Base-by-base conservation (phyloP, 2,113 vertebrate species). In the Gracilinanus agilis region DNA sequence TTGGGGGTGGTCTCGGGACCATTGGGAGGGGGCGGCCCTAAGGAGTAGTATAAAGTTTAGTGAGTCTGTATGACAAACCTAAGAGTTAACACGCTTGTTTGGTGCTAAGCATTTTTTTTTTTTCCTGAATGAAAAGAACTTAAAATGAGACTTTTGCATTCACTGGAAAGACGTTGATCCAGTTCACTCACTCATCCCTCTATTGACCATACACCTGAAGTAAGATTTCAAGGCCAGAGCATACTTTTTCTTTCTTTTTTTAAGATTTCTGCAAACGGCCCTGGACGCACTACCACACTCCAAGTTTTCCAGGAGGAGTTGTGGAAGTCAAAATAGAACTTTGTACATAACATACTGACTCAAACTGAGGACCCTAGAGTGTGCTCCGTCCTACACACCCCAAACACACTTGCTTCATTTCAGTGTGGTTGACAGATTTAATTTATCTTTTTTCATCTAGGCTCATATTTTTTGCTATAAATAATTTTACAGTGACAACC, bases 381-480 rank as follows among this genome's bases (percentile, higher is more conserved):
- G 11, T 67, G 11, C 27, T 34, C 58, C 27, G 5, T 34, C 58
- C 11, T 67, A 67, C 29, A 13, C 29, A 13, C 29, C 25, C 27
- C 34, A 29, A 49, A 5, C 49, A 61, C 58, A 67, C 61, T 75
- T 75, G 61, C 19, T n/a, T 27, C 13, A 75, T n/a, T n/a, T 27
- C 13, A 75, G 13, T n/a, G 34, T 11, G 34, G 61, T 75, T 16
- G 34, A 4, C 61, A 19, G 34, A 34, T n/a, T 19, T n/a, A 75
- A 75, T n/a, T n/a, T n/a, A 75, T 75, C 61, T n/a, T 19, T 19
- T 25, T 25, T 95, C 94, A 93, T 23, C 96, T 90, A 67, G 92
- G 58, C 93, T 94, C 91, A 40, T n/a, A 91, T 54, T 94, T 25
- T 44, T 91, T 8, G 34, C 58, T 89, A 16, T 92, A 61, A 40